phyloP scores from a whole-genome alignment of 2,113 vertebrate genomes.

The Pogona vitticeps region DNA sequence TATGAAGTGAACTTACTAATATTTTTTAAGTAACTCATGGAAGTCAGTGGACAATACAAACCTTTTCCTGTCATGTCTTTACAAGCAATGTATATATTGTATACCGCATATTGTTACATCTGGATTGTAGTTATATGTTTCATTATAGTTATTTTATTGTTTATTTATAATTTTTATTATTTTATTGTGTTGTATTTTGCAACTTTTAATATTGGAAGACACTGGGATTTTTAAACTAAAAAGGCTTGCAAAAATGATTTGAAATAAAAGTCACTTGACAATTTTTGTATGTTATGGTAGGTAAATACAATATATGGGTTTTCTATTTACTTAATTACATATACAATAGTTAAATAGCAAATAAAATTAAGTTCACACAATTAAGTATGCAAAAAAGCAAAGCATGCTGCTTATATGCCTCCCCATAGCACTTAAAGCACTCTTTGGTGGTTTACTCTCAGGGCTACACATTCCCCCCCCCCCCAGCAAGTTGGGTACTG shows the following conservation, averaged over 20 bases:
- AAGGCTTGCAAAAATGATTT: neutral
- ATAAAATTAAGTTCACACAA: constrained; percentile 1
- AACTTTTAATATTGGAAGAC: neutral
- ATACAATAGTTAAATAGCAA: neutral
- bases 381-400: neutral
- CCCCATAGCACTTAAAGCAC: too few species aligned
- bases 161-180: neutral
- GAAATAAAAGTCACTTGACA: neutral
- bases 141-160: neutral
- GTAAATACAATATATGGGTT: neutral
- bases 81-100: neutral
- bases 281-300: neutral
- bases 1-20: neutral
- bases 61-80: neutral
- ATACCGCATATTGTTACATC: neutral
- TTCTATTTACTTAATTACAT: too few species aligned
- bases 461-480: too few species aligned
- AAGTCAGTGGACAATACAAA: neutral
- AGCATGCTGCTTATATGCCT: too few species aligned
- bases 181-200: neutral
- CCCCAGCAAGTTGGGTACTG: too few species aligned
- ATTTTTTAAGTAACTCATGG: neutral
- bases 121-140: neutral
- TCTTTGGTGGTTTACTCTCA: too few species aligned
- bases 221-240: neutral